Percentiles rank a stretch among this genome's conserved stretches.
Conservation (phyloP, 1,140 invertebrate genomes). For the Euura lappo region DNA sequence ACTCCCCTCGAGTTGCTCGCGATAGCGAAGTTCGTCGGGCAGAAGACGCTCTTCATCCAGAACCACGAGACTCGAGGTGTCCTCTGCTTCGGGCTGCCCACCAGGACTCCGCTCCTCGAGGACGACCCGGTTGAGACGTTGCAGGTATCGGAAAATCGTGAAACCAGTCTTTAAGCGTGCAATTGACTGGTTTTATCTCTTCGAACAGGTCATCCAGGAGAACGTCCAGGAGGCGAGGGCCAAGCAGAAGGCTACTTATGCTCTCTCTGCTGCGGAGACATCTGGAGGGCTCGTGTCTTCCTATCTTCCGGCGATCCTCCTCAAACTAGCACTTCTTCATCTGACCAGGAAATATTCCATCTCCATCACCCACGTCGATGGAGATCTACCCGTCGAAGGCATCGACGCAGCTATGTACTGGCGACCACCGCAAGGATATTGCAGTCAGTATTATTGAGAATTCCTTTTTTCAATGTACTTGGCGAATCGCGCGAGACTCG, state of each 20-base stretch:
- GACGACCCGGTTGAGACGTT: slow-evolving; percentile 54
- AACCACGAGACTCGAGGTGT: slow-evolving; percentile 62
- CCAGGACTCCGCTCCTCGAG: slow-evolving; percentile 54
- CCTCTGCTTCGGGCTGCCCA: slow-evolving; percentile 65
- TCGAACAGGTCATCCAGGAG: slow-evolving; percentile 60
- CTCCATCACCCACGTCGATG: slow-evolving; percentile 72
- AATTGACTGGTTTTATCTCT: slow-evolving; percentile 50
- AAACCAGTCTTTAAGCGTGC: slow-evolving; percentile 43
- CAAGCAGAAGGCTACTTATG: slow-evolving; percentile 71
- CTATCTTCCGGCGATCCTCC: slow-evolving; percentile 70
- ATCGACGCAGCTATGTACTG: slow-evolving; percentile 75
- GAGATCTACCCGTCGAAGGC: slow-evolving; percentile 71
- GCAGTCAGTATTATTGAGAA: slow-evolving; percentile 64
- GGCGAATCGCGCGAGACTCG: neutral
- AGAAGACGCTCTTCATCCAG: slow-evolving; percentile 59
- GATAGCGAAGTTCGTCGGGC: slow-evolving; percentile 63
- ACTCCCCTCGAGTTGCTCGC: slow-evolving; percentile 64
- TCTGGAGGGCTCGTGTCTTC: slow-evolving; percentile 71
- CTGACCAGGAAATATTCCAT: slow-evolving; percentile 76
- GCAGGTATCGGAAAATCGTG: slow-evolving; percentile 56
- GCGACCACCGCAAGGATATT: slow-evolving; percentile 81
- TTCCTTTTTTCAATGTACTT: slow-evolving; percentile 16
- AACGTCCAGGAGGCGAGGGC: slow-evolving; percentile 66
- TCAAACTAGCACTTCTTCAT: slow-evolving; percentile 72
- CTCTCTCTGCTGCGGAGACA: slow-evolving; percentile 71